A percentile compares a stretch with the other conserved stretches of the same genome.
phyloP scores from a whole-genome alignment of 2,113 vertebrate species.

The Hylia prasina region DNA sequence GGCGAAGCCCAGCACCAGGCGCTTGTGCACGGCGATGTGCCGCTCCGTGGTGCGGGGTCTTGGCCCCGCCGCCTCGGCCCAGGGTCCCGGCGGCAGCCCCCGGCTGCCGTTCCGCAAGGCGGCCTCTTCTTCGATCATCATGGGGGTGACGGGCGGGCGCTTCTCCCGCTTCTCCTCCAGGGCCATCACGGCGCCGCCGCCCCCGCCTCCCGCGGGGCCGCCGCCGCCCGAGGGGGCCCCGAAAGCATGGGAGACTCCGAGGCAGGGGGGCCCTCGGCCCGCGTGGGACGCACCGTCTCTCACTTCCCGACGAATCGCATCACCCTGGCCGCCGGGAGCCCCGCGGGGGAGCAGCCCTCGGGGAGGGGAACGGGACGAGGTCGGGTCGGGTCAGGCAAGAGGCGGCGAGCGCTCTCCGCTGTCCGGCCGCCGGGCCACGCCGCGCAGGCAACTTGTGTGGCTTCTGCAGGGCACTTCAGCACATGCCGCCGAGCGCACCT shows the following conservation, averaged over 20 bases:
- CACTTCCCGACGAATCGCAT: not conserved
- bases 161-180: slow-evolving; percentile 71
- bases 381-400: not conserved
- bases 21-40: slow-evolving; percentile 86
- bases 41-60: slow-evolving; percentile 86
- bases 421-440: not conserved
- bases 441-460: not conserved
- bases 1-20: slow-evolving; percentile 87
- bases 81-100: slow-evolving; percentile 23
- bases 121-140: slow-evolving; percentile 84
- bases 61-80: slow-evolving; percentile 61
- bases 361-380: not conserved
- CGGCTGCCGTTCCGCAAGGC: slow-evolving; percentile 79
- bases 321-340: not conserved
- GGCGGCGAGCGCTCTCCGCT: not conserved
- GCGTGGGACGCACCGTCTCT: not conserved
- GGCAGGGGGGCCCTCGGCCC: not conserved
- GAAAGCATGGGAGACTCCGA: slow-evolving; percentile 14
- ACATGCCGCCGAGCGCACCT: not conserved
- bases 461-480: slow-evolving; percentile 3
- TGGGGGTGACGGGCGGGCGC: slow-evolving; percentile 61
- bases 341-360: not conserved
- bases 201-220: slow-evolving; percentile 43
- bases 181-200: slow-evolving; percentile 71
- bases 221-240: slow-evolving; percentile 56